A percentile compares a stretch with the other conserved stretches of the same genome.
Conservation (phyloP, 2,797 vertebrate species). For the Eurystomus glaucurus region DNA sequence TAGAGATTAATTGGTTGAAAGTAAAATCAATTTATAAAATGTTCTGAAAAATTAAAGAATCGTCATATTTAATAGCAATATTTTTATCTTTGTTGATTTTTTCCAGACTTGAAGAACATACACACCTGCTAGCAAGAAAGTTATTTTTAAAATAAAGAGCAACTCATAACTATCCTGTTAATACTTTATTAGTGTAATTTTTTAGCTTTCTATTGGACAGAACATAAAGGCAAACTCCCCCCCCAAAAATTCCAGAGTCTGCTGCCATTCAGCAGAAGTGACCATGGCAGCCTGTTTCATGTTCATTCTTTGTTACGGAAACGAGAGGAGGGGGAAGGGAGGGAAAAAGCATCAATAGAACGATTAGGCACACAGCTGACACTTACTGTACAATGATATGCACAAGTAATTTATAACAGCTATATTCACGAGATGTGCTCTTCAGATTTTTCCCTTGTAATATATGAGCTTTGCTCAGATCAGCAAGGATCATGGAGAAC, state of each 20-base stretch:
- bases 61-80: neutral
- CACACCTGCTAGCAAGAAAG: accelerated
- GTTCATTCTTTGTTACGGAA: slow-evolving; percentile 88
- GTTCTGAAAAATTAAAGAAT: neutral
- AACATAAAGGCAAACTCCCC: slow-evolving; percentile 90
- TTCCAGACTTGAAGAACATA: neutral
- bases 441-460: slow-evolving; percentile 81
- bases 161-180: slow-evolving; percentile 85
- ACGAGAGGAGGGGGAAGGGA: slow-evolving; percentile 77
- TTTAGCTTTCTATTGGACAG: slow-evolving; percentile 91
- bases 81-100: neutral
- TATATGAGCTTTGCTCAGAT: slow-evolving; percentile 80
- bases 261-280: slow-evolving; percentile 90
- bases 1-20: neutral
- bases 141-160: slow-evolving; percentile 48
- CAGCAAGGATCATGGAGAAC: slow-evolving; percentile 80
- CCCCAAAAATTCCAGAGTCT: slow-evolving; percentile 78
- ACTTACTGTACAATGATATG: slow-evolving; percentile 94
- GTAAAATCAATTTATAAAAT: neutral
- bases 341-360: slow-evolving; percentile 92
- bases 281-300: slow-evolving; percentile 89
- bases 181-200: slow-evolving; percentile 97
- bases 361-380: slow-evolving; percentile 98
- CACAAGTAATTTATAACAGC: slow-evolving; percentile 84
- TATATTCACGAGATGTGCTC: slow-evolving; percentile 83